Conservation (phyloP, 2,797 vertebrate species). For the Clarias laeviceps region DNA sequence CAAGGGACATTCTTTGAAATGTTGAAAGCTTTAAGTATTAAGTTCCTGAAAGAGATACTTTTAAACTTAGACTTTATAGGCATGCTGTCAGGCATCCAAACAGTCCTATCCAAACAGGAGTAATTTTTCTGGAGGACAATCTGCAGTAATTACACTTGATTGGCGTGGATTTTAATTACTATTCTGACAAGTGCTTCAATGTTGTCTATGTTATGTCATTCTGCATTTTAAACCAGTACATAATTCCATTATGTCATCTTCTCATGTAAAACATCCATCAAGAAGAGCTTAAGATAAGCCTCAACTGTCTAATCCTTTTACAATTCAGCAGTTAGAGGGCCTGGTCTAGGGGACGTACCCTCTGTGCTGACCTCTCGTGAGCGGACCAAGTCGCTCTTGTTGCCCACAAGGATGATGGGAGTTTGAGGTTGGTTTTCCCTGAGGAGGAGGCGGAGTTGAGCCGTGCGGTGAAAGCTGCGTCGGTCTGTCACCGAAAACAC, state of each 20-base stretch:
- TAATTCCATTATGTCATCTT: neutral
- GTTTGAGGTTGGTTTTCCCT: constrained; percentile 83
- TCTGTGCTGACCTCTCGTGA: constrained; percentile 86
- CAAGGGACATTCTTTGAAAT: neutral
- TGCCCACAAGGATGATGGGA: constrained; percentile 92
- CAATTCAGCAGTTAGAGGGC: neutral
- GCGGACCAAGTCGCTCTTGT: constrained; percentile 91
- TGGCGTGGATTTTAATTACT: neutral
- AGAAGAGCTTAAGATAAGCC: neutral
- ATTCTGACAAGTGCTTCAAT: neutral
- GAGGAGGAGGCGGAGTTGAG: constrained; percentile 85
- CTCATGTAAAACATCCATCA: neutral
- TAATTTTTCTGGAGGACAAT: neutral
- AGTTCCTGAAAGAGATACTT: neutral
- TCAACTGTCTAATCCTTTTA: neutral
- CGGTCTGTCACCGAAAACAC: constrained; percentile 92
- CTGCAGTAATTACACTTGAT: neutral
- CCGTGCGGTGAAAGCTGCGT: constrained; percentile 85
- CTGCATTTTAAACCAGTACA: neutral
- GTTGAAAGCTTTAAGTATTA: neutral
- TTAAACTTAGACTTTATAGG: neutral
- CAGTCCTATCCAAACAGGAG: neutral
- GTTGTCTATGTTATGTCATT: neutral
- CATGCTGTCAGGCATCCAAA: neutral
- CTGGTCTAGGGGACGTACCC: constrained; percentile 65